phyloP scores from a whole-genome alignment of 2,113 vertebrate species.

The Gambusia affinis region DNA sequence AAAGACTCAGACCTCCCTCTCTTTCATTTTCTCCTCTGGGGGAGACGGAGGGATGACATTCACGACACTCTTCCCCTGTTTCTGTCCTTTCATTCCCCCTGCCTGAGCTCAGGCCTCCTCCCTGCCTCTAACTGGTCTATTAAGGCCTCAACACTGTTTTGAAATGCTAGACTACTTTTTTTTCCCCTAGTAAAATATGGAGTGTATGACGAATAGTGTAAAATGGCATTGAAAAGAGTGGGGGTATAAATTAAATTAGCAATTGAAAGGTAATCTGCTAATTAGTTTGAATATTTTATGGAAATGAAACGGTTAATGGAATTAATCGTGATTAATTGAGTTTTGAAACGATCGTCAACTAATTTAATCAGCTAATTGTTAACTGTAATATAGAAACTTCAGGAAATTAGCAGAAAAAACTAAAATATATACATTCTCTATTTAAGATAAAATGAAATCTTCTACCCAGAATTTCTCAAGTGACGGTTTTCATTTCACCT shows the following conservation, averaged over 20 bases:
- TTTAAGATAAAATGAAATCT: too few relatives aligned
- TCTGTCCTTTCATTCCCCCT: slow-evolving; percentile 53
- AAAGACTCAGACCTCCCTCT: slow-evolving; percentile 74
- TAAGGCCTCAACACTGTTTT: slow-evolving; percentile 79
- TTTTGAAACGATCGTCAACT: too few relatives aligned
- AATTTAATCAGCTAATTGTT: too few relatives aligned
- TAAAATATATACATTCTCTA: too few relatives aligned
- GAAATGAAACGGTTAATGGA: too few relatives aligned
- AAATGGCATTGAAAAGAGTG: slow-evolving; percentile 72
- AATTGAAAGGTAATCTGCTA: slow-evolving; percentile 77
- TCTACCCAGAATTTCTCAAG: too few relatives aligned
- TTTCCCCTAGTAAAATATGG: slow-evolving; percentile 14
- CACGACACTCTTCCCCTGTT: slow-evolving; percentile 60
- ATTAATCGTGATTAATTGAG: too few relatives aligned
- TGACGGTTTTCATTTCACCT: too few relatives aligned
- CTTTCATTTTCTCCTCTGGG: slow-evolving; percentile 75
- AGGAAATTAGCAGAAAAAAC: too few relatives aligned
- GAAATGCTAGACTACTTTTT: slow-evolving; percentile 81
- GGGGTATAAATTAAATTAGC: slow-evolving; percentile 76
- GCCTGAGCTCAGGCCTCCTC: slow-evolving; percentile 60
- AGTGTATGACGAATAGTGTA: slow-evolving; percentile 56
- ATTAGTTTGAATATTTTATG: slow-evolving; percentile 68
- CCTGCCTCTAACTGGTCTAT: slow-evolving; percentile 76
- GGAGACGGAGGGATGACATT: slow-evolving; percentile 77
- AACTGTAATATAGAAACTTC: too few relatives aligned